These are phyloP conservation scores for Bombylius major DNA, from an alignment of 2,888 invertebrate species.

Conservation along the genomic window DNA sequence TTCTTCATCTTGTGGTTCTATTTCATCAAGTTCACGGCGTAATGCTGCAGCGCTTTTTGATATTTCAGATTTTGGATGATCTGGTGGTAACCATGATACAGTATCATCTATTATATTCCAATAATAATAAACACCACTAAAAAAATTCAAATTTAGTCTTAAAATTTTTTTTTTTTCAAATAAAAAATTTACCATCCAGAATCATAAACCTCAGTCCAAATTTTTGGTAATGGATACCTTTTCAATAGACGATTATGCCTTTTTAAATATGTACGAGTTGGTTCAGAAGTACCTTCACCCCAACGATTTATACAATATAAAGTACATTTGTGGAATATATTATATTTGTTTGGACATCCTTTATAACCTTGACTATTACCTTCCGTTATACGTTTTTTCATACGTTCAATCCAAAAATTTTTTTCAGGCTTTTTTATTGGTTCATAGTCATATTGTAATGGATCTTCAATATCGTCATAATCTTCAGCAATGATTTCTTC, in stretches of 20 bases:
- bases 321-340: constrained; percentile 86
- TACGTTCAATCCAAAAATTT: constrained; percentile 35
- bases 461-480: constrained; percentile 60
- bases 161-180: background rate
- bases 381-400: constrained; percentile 41
- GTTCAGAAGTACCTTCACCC: constrained; percentile 59
- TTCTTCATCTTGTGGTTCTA: constrained; percentile 10
- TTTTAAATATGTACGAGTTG: constrained; percentile 60
- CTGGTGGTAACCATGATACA: constrained; percentile 90
- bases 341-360: constrained; percentile 92
- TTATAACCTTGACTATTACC: constrained; percentile 41
- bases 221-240: constrained; percentile 73
- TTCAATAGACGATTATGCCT: constrained; percentile 66
- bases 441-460: constrained; percentile 41
- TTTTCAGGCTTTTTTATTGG: constrained; percentile 25
- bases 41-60: constrained; percentile 72
- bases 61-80: constrained; percentile 72
- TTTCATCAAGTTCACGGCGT: constrained; percentile 49
- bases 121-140: constrained; percentile 79
- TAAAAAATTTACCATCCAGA: constrained; percentile 48
- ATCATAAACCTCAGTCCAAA: constrained; percentile 92
- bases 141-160: constrained; percentile 12
- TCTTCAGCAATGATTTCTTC: constrained; percentile 93
- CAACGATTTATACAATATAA: constrained; percentile 80
- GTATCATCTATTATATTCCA: constrained; percentile 88